Evolutionary conservation across 2,797 vertebrate species (phyloP).

Genomic region (Melanotaenia maccullochi): DNA sequence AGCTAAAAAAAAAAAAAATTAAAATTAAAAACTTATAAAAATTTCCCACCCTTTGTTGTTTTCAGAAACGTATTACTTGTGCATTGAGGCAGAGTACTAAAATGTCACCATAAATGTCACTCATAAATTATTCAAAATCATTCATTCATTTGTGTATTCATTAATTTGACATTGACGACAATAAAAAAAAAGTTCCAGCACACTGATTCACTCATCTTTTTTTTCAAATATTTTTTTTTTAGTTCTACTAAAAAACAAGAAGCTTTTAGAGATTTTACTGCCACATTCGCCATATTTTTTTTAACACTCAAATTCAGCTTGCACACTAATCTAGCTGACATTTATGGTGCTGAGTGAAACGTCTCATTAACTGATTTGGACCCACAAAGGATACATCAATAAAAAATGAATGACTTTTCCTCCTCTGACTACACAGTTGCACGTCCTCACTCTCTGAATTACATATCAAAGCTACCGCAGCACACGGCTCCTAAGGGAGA

Average conservation of each 20-base stretch:
- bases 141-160: neutral
- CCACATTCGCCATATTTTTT: neutral
- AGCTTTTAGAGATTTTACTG: neutral
- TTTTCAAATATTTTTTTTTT: neutral
- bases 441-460: neutral
- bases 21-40: neutral
- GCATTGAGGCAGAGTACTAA: neutral
- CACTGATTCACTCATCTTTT: neutral
- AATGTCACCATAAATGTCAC: conserved; percentile 7
- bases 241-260: neutral
- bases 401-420: neutral
- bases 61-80: neutral
- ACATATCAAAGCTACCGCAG: neutral
- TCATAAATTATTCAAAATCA: conserved; percentile 8
- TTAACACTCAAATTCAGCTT: neutral
- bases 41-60: neutral
- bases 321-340: neutral
- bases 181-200: neutral
- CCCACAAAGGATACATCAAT: neutral
- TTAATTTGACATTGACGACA: neutral
- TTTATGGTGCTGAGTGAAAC: neutral
- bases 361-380: neutral
- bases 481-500: neutral
- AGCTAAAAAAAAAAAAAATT: neutral
- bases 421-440: neutral